Base-by-base conservation (phyloP, 2,888 invertebrate genomes). In the Leptinotarsa juncta region DNA sequence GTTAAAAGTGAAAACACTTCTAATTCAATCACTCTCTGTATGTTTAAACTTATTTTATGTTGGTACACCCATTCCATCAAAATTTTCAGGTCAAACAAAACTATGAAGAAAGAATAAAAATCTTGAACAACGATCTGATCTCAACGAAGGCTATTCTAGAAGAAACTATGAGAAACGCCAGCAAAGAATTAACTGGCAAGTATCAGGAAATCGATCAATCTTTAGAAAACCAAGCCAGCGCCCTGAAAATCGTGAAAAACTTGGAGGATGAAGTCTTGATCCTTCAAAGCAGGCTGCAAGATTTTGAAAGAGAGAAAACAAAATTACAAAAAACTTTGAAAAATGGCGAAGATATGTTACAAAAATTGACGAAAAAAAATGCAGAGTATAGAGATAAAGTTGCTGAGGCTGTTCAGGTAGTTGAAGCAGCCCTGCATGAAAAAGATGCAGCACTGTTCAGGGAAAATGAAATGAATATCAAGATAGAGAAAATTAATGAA, bases 341-440 rank as follows among this genome's bases (percentile, higher is more conserved):
- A 42, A 81, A 87, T 20, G 87, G 88, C 5, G 89, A 87, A 60
- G 81, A 83, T 48, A 79, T 87, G 55, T 86, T 90, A 66, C 50
- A 79, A 53, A 76, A 73, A 16, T 18, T 90, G 51, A 84, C 87
- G 16, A 84, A 84, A 12, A 89, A 90, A 65, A 90, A 91, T 77
- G 84, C 84, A 20, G 88, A 89, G 75, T 90, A 90, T 3, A 88
- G 90, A 81, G 82, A 82, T 10, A 92, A 91, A 83, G 89, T 92
- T 3, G 88, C 89, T 7, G 92, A 92, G 83, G 91, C 92, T 1
- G 83, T 92, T 49, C 86, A 88, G 51, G 80, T 92, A 1, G 90
- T 90, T 42, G 92, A 92, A 80, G 91, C 91, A 0, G 89, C 88
- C 26, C 75, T 91, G 4, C 85, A 85, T n/a, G 92, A 92, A 81